Evolutionary conservation across 2,113 vertebrate genomes (phyloP).

Genomic region (Passer montanus): DNA sequence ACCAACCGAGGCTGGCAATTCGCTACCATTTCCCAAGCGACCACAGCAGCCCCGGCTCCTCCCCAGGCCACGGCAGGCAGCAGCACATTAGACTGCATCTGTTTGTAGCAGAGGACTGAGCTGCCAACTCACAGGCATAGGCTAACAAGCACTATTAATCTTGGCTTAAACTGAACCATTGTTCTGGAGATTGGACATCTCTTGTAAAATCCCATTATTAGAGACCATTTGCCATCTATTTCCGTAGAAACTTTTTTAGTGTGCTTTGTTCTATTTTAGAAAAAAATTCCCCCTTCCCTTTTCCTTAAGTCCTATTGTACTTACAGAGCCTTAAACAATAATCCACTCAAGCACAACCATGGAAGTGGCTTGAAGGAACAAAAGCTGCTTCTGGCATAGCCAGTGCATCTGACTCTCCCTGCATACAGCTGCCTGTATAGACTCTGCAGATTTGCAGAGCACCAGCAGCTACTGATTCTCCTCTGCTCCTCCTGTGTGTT

Average conservation of each 20-base stretch:
- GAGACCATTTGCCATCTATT: conserved; percentile 14
- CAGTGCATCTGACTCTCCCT: background rate
- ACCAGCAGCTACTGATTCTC: background rate
- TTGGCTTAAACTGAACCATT: conserved; percentile 8
- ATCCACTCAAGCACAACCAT: background rate
- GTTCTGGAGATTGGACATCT: conserved; percentile 12
- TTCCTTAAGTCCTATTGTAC: conserved; percentile 2
- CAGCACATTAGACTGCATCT: background rate
- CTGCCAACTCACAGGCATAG: background rate
- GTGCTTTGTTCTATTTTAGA: conserved; percentile 12
- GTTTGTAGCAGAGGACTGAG: background rate
- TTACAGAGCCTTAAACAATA: conserved; percentile 28
- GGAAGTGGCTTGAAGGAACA: conserved; percentile 9
- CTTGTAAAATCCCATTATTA: conserved; percentile 26
- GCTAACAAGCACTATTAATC: conserved; percentile 11
- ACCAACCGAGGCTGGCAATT: background rate
- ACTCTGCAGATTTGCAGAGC: background rate
- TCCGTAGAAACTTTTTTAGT: background rate
- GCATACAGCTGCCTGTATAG: background rate
- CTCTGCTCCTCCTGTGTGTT: background rate
- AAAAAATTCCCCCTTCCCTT: background rate
- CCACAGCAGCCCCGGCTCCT: fast-evolving
- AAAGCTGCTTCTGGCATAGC: conserved; percentile 35
- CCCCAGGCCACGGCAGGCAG: background rate
- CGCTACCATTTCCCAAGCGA: fast-evolving